Evolutionary conservation across 2,888 invertebrate genomes (phyloP).

Genomic region (Xestia ashworthii): DNA sequence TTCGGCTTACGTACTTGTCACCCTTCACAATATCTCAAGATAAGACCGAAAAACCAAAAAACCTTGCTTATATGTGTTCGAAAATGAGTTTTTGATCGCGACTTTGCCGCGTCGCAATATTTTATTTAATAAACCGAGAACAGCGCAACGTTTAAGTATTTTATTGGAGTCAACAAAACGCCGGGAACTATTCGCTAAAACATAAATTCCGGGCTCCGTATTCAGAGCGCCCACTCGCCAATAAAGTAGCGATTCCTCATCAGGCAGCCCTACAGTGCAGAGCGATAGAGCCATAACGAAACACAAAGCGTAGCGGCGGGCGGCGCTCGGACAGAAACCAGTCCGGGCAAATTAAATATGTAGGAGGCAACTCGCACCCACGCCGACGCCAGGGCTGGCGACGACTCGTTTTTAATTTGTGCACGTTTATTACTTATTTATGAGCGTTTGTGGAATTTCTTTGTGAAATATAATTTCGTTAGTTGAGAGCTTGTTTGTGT

Average conservation of each 20-base stretch:
- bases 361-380: constrained; percentile 88
- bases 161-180: constrained; percentile 60
- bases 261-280: constrained; percentile 72
- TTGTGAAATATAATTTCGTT: constrained; percentile 51
- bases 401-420: constrained; percentile 57
- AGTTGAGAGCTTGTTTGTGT: constrained; percentile 35
- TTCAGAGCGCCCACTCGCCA: constrained; percentile 70
- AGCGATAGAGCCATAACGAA: constrained; percentile 89
- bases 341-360: constrained; percentile 90
- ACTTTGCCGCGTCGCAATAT: constrained; percentile 30
- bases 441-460: constrained; percentile 48
- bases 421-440: constrained; percentile 61
- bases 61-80: constrained; percentile 46
- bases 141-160: constrained; percentile 51
- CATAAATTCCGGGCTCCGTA: constrained; percentile 66
- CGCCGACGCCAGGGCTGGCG: constrained; percentile 69
- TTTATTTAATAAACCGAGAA: constrained; percentile 59
- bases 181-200: constrained; percentile 61
- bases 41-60: constrained; percentile 48
- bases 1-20: constrained; percentile 79
- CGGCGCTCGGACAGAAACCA: constrained; percentile 87
- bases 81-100: constrained; percentile 51
- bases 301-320: constrained; percentile 86
- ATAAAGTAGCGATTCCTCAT: constrained; percentile 78
- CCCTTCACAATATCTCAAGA: constrained; percentile 68